Evolutionary conservation across 2,113 vertebrate species (phyloP).

Genomic region (Malaclemys terrapin): DNA sequence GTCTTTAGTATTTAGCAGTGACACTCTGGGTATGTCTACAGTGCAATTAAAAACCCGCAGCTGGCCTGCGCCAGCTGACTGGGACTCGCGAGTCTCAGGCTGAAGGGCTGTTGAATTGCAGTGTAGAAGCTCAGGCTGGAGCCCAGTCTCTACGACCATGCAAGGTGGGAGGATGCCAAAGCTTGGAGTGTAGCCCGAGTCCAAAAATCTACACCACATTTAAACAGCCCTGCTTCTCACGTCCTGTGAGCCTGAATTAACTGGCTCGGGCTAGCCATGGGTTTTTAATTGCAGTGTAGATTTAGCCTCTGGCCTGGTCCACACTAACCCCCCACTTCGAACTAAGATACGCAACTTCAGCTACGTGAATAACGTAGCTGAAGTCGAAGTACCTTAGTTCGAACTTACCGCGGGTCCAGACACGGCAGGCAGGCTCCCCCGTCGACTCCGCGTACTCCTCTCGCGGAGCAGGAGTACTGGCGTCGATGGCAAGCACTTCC

Average conservation of each 20-base stretch:
- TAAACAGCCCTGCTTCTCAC: not conserved
- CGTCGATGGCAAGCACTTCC: too few relatives aligned
- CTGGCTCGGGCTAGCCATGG: not conserved
- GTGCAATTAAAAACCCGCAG: not conserved
- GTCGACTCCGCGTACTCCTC: too few relatives aligned
- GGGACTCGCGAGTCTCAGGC: not conserved
- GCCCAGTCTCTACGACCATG: not conserved
- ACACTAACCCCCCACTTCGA: too few relatives aligned
- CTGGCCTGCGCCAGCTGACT: not conserved
- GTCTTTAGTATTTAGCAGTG: not conserved
- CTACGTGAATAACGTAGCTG: too few relatives aligned
- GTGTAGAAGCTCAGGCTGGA: not conserved
- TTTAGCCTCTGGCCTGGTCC: not conserved
- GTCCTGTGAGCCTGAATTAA: not conserved
- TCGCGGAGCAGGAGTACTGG: too few relatives aligned
- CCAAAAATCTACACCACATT: not conserved
- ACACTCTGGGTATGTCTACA: not conserved
- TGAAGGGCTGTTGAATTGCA: not conserved
- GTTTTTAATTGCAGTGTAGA: not conserved
- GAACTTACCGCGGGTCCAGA: too few relatives aligned
- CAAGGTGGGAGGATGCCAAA: not conserved
- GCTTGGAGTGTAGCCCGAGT: not conserved
- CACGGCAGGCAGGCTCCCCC: too few relatives aligned
- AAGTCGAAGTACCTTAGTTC: too few relatives aligned
- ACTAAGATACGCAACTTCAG: too few relatives aligned